Evolutionary conservation across 2,113 vertebrate species (phyloP).

Genomic region (Bos taurus): DNA sequence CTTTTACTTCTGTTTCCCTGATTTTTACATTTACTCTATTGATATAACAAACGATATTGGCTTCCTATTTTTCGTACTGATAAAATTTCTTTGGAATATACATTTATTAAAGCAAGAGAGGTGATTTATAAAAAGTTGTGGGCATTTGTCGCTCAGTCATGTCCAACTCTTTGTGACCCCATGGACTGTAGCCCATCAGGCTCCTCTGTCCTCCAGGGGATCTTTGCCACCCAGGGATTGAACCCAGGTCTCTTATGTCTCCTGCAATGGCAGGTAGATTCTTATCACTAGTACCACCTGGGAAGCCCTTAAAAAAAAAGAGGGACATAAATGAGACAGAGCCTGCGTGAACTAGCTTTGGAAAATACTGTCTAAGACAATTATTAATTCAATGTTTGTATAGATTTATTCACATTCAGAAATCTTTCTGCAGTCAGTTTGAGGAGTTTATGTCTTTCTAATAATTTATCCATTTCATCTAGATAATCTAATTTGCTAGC

Average conservation of each 20-base stretch:
- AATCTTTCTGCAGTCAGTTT: neutral
- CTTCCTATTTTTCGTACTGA: neutral
- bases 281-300: neutral
- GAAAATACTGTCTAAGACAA: neutral
- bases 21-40: neutral
- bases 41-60: neutral
- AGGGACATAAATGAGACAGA: neutral
- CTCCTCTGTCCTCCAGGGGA: neutral
- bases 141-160: rapidly evolving
- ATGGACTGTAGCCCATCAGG: neutral
- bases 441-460: neutral
- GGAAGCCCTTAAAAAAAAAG: neutral
- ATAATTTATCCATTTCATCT: neutral
- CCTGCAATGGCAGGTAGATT: neutral
- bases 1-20: neutral
- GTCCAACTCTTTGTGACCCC: neutral
- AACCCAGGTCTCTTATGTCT: neutral
- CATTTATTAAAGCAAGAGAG: neutral
- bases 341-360: neutral
- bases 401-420: neutral
- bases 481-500: neutral
- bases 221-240: neutral
- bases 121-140: neutral
- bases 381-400: neutral
- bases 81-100: neutral